Evolutionary conservation across 1,140 invertebrate species (phyloP), one percentile per base, ranked within the genome.

Genomic region (Dendrolimus punctatus): DNA sequence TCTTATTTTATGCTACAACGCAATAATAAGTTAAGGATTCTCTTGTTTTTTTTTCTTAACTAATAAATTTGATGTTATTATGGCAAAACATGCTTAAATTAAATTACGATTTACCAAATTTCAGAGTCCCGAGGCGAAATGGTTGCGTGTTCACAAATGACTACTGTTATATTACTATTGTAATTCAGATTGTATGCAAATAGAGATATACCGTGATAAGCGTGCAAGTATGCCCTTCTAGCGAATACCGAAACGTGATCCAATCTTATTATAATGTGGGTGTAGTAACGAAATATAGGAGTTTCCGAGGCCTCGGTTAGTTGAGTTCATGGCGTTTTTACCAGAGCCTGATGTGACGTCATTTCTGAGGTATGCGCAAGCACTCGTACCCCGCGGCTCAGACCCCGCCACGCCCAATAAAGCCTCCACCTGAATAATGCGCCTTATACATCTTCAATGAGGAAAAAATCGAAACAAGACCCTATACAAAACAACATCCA

Each of bases 291-390:
- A 75, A 77, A 79, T 73, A 74, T 67, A 65, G 64, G 59, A 71
- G 62, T 60, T 57, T 67, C 52, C 49, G 57, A 76, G 77, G 66
- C 78, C 80, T 80, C 80, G 78, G 78, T 67, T 49, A 73, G 66
- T 62, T 64, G 79, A 68, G 81, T 85, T 81, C 79, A 80, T 68
- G 78, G 70, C 71, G 72, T 77, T 80, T 82, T 82, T 80, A 72
- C 74, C 63, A 64, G 55, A 46, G 64, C 68, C 57, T 64, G 55
- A 65, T 61, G 64, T 83, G 80, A 83, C 79, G 77, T 85, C 76
- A 82, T 61, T 51, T 49, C 62, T 49, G 54, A 82, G 81, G 66
- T 85, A 82, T 82, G 81, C 76, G 75, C 70, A 74, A 68, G 73
- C 73, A 66, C 64, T 57, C 59, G 47, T 51, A 59, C 51, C 67